Evolutionary conservation across 1,140 invertebrate genomes (phyloP), one percentile per base, ranked within the genome.

Genomic region (Helicoverpa zea): DNA sequence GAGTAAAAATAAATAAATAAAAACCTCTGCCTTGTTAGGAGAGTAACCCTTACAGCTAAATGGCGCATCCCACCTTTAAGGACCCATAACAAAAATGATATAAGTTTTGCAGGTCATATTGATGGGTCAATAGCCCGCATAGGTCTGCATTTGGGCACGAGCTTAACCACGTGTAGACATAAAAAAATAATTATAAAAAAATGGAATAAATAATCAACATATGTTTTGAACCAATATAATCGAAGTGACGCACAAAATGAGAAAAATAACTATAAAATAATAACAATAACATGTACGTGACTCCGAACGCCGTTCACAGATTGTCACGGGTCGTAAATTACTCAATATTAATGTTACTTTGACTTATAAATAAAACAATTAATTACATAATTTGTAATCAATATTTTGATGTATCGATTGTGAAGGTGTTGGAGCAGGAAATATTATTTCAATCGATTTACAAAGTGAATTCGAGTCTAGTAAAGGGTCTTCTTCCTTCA

Each of bases 401-500:
- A 73, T 72, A 73, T 18, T 18, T 58, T 73, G 70, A 73, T 73
- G 35, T 73, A 73, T 73, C 58, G 13, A 16, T 35, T 73, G 52
- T 73, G 52, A 58, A 73, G 70, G 70, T 56, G 29, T n/a, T 73
- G 12, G 3, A 75, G 43, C 73, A 75, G 73, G 73, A 75, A 75
- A 75, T 75, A 61, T 75, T 14, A 49, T 49, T 59, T 63, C 58
- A 75, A 75, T 61, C 58, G 43, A 14, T 59, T 61, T 61, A 75
- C 29, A 18, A 75, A 59, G 54, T 47, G 73, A 61, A 61, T 75
- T 61, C 18, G 47, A 73, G 16, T 73, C 47, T 52, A 61, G 73
- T 64, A 49, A 77, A 84, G 83, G 83, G 83, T 77, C 66, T 75
- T 23, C 76, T 35, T 49, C 13, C 80, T 61, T 82, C 79, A 90